These are phyloP conservation scores for Microcaecilia unicolor DNA, from an alignment of 2,797 vertebrate species.

Conservation along the genomic window DNA sequence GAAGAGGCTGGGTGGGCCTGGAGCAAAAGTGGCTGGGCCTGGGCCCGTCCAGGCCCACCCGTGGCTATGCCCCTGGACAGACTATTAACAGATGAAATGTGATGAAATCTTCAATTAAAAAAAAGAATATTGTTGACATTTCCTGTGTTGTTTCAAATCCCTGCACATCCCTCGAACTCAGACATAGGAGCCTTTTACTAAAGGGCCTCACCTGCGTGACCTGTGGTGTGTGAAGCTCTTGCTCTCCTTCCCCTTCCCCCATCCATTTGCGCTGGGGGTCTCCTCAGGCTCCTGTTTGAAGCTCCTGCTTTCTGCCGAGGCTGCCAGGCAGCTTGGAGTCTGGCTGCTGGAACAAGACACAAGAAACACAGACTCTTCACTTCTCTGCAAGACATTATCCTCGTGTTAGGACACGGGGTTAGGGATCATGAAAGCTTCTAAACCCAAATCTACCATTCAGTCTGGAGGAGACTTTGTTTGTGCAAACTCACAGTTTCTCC, in stretches of 20 bases:
- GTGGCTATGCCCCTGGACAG: no score
- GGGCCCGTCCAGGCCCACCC: no score
- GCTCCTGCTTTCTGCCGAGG: constrained; percentile 29
- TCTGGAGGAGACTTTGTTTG: not conserved
- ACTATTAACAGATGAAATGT: no score
- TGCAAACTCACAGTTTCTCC: not conserved
- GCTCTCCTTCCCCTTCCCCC: constrained; percentile 52
- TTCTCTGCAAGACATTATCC: no score
- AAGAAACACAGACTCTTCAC: not conserved
- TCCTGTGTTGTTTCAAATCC: no score
- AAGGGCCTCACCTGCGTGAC: constrained; percentile 61
- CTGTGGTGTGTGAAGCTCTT: constrained; percentile 43
- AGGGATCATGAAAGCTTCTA: not conserved
- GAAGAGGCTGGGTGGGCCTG: no score
- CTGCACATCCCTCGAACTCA: no score
- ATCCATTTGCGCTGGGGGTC: constrained; percentile 43
- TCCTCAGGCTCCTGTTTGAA: constrained; percentile 36
- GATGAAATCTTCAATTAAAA: no score
- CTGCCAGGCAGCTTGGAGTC: constrained; percentile 40
- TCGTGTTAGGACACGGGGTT: no score
- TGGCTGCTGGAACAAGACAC: constrained; percentile 38
- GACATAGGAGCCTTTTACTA: no score
- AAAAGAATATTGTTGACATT: no score
- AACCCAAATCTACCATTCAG: accelerated
- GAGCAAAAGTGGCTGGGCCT: no score